phyloP scores from a whole-genome alignment of 1,140 invertebrate genomes.

The Arctopsyche grandis region DNA sequence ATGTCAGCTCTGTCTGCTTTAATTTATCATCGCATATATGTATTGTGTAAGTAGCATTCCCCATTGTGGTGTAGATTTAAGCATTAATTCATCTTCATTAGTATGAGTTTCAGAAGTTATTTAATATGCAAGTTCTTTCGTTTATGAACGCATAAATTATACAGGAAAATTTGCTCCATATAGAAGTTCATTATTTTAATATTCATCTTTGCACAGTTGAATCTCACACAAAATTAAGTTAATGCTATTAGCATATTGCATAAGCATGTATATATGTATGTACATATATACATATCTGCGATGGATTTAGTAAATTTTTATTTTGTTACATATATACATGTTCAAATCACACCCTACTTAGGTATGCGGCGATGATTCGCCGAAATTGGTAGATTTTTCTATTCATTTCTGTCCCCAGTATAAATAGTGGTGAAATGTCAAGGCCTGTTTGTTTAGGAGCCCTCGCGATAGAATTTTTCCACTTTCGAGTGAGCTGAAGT shows the following conservation, averaged over 20 bases:
- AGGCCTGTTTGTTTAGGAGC: no score
- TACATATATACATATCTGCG: no score
- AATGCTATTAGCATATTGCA: not conserved
- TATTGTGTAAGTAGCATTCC: no score
- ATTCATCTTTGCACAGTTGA: not conserved
- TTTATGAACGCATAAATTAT: constrained; percentile 8
- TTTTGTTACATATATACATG: not conserved
- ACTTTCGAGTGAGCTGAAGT: not conserved
- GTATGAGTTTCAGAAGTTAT: not conserved
- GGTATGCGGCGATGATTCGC: no score
- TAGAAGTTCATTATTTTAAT: constrained; percentile 21
- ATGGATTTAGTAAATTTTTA: no score
- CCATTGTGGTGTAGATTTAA: not conserved
- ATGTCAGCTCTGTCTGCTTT: no score
- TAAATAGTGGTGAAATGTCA: no score
- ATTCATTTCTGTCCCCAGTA: no score
- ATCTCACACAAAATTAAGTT: not conserved
- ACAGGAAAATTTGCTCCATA: constrained; percentile 2
- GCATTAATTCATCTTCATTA: constrained; percentile 5
- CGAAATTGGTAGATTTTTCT: no score
- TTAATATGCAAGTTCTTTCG: constrained; percentile 25
- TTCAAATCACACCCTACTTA: no score
- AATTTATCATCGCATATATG: no score
- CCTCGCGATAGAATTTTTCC: no score
- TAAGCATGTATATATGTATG: not conserved